These are phyloP conservation scores for Periophthalmodon schlosseri DNA, from an alignment of 2,113 vertebrate genomes.

Conservation along the genomic window DNA sequence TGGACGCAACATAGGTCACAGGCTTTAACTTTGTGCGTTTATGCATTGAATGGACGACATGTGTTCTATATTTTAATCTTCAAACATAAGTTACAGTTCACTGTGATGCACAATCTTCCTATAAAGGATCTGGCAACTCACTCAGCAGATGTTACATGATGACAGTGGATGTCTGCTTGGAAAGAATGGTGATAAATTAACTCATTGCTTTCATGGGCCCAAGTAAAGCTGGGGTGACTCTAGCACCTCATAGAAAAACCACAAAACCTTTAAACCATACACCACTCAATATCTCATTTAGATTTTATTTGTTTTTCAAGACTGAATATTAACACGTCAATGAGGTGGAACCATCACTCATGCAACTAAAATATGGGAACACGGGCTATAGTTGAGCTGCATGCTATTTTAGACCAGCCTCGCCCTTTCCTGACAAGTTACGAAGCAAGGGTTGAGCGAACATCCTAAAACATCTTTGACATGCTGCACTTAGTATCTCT, in stretches of 20 bases:
- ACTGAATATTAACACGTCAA: slow-evolving; percentile 57
- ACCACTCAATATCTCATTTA: slow-evolving; percentile 33
- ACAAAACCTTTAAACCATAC: slow-evolving; percentile 29
- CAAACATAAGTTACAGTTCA: slow-evolving; percentile 59
- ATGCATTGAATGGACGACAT: slow-evolving; percentile 28
- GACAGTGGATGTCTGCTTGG: slow-evolving; percentile 25
- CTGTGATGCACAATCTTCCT: slow-evolving; percentile 58
- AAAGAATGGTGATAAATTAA: slow-evolving; percentile 41
- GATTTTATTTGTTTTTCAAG: slow-evolving; percentile 63
- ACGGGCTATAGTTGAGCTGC: slow-evolving; percentile 30
- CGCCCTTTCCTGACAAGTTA: slow-evolving; percentile 44
- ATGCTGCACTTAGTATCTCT: slow-evolving; percentile 55
- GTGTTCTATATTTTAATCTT: slow-evolving; percentile 57
- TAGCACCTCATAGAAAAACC: slow-evolving; percentile 33
- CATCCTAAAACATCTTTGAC: slow-evolving; percentile 49
- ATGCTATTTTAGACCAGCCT: slow-evolving; percentile 67
- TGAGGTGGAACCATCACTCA: slow-evolving; percentile 54
- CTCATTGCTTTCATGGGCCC: slow-evolving; percentile 25
- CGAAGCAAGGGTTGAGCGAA: slow-evolving; percentile 35
- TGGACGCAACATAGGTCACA: slow-evolving; percentile 32
- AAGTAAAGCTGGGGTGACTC: slow-evolving; percentile 36
- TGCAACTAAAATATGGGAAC: slow-evolving; percentile 68
- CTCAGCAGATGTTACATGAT: slow-evolving; percentile 60
- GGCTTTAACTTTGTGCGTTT: slow-evolving; percentile 43
- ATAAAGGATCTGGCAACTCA: slow-evolving; percentile 38